A percentile compares a stretch with the other conserved stretches of the same genome.
phyloP scores from a whole-genome alignment of 35 echinoderm and acorn worm species.

The Patiria miniata region DNA sequence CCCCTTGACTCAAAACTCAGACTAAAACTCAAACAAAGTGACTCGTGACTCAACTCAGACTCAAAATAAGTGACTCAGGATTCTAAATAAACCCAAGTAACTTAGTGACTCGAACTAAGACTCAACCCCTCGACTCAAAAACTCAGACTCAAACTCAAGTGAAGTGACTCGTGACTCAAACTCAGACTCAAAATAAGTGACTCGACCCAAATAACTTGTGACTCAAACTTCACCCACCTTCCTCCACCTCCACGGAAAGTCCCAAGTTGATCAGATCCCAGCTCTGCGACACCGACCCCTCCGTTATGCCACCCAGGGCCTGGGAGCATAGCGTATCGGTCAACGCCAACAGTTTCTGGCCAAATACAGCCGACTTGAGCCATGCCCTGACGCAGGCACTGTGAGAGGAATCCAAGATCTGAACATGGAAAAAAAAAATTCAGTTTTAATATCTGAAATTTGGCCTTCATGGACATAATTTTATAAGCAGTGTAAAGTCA shows the following conservation, averaged over 20 bases:
- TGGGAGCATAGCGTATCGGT: constrained; percentile 48
- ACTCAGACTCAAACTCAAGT: too few species aligned
- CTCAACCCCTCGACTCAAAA: too few species aligned
- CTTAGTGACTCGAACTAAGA: too few species aligned
- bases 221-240: constrained; percentile 26
- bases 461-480: not conserved
- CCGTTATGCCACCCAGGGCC: constrained; percentile 19
- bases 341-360: constrained; percentile 49
- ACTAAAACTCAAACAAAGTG: too few species aligned
- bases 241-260: constrained; percentile 45
- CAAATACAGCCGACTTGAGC: constrained; percentile 58
- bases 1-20: too few species aligned
- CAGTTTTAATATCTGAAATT: too few species aligned
- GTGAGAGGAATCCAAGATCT: constrained; percentile 34
- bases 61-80: too few species aligned
- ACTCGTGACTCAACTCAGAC: too few species aligned
- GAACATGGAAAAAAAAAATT: constrained; percentile 9
- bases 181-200: too few species aligned
- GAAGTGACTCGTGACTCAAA: not conserved
- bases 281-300: constrained; percentile 12
- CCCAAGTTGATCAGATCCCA: constrained; percentile 73
- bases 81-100: too few species aligned
- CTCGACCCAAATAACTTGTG: not conserved
- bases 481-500: too few species aligned
- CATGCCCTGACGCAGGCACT: constrained; percentile 30